Conservation (phyloP, 2,888 invertebrate genomes). For the Ormia ochracea region DNA sequence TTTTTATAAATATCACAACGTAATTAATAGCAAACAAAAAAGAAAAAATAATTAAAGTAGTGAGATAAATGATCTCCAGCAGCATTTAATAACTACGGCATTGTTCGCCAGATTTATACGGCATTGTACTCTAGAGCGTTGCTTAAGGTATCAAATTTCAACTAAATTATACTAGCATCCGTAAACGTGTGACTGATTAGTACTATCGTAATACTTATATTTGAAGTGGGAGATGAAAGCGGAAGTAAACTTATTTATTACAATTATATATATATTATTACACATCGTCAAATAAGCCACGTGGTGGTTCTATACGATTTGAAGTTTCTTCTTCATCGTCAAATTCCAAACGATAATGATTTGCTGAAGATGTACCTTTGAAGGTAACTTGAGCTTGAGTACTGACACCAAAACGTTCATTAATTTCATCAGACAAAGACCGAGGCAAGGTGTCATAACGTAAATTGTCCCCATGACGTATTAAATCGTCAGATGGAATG, state of each 20-base stretch:
- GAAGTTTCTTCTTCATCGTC: constrained; percentile 74
- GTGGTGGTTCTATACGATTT: constrained; percentile 81
- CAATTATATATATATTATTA: constrained; percentile 73
- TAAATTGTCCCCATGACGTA: constrained; percentile 85
- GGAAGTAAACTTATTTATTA: neutral
- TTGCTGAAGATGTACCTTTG: constrained; percentile 65
- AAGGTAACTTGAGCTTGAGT: constrained; percentile 78
- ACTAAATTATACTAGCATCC: constrained; percentile 3
- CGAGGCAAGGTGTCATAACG: constrained; percentile 82
- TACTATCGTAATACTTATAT: neutral
- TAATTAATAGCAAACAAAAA: too few relatives aligned
- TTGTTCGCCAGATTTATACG: constrained; percentile 10
- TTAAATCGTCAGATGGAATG: constrained; percentile 80
- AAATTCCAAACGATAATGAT: constrained; percentile 62
- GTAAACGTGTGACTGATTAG: constrained; percentile 52
- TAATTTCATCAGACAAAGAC: constrained; percentile 79
- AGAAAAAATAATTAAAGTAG: too few relatives aligned
- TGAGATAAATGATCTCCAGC: constrained; percentile 53
- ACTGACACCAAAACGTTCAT: constrained; percentile 82
- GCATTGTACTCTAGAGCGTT: constrained; percentile 57
- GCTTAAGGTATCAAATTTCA: constrained; percentile 48
- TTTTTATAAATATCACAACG: too few relatives aligned
- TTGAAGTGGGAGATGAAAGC: neutral
- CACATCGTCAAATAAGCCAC: constrained; percentile 90
- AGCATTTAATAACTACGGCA: constrained; percentile 38